Percentiles rank a stretch among this genome's conserved stretches.
Conservation (phyloP, 2,888 invertebrate species). For the Digitonthophagus gazella region DNA sequence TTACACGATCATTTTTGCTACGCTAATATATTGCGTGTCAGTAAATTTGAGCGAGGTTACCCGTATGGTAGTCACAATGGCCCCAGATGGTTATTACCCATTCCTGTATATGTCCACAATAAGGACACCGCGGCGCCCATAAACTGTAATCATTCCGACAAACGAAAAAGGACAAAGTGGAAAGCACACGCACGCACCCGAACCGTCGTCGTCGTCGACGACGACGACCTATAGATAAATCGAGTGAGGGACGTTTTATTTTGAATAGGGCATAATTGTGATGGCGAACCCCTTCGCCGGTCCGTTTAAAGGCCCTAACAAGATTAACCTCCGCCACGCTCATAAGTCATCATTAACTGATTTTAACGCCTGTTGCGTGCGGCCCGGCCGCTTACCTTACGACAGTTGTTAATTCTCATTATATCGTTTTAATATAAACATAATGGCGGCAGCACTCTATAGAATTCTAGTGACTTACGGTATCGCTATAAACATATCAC, state of each 20-base stretch:
- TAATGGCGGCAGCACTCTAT: conserved; percentile 29
- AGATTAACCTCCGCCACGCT: conserved; percentile 30
- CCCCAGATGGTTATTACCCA: conserved; percentile 12
- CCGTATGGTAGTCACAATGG: conserved; percentile 13
- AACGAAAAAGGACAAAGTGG: conserved; percentile 18
- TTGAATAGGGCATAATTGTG: conserved; percentile 28
- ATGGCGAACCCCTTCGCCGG: conserved; percentile 22
- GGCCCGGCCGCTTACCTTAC: conserved; percentile 28
- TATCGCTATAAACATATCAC: conserved; percentile 12
- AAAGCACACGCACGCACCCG: conserved; percentile 10
- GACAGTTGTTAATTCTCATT: conserved; percentile 34
- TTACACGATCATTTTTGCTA: not conserved
- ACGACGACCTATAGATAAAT: conserved; percentile 24
- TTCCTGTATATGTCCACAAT: conserved; percentile 10
- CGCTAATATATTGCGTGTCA: not conserved
- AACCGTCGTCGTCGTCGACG: conserved; percentile 19
- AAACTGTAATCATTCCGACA: conserved; percentile 15
- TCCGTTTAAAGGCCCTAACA: conserved; percentile 28
- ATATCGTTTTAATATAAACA: conserved; percentile 32
- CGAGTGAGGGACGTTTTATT: conserved; percentile 25
- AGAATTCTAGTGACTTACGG: conserved; percentile 24
- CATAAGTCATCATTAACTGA: conserved; percentile 36
- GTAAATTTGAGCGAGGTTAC: conserved; percentile 13
- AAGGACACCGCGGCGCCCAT: conserved; percentile 8
- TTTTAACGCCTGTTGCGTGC: conserved; percentile 31